Evolutionary conservation across 2,113 vertebrate genomes (phyloP).

Genomic region (Caranx ignobilis): DNA sequence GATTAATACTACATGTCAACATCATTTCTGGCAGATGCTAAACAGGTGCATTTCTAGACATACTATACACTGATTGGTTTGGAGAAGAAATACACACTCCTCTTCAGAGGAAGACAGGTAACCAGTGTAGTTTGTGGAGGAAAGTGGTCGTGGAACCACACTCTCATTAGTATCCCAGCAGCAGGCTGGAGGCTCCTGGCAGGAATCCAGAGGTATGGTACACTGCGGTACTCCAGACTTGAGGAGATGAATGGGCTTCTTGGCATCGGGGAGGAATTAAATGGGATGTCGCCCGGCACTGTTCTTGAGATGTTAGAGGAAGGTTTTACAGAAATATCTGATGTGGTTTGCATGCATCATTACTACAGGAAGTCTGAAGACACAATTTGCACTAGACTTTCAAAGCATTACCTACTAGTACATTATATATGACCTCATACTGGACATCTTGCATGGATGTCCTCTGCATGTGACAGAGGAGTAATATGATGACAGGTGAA

Average conservation of each 20-base stretch:
- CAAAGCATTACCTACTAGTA: background rate
- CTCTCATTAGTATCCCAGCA: constrained; percentile 36
- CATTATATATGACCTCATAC: background rate
- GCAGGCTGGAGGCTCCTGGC: constrained; percentile 30
- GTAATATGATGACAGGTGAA: constrained; percentile 38
- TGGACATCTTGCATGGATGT: constrained; percentile 3
- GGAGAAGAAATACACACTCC: background rate
- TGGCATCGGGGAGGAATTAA: constrained; percentile 7
- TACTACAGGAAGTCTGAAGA: background rate
- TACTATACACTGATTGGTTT: background rate
- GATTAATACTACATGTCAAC: background rate
- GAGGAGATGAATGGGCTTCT: constrained; percentile 36
- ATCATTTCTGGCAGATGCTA: background rate
- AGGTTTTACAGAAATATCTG: constrained; percentile 5
- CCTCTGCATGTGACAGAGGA: constrained; percentile 36
- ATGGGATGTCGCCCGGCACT: background rate
- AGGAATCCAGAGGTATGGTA: constrained; percentile 21
- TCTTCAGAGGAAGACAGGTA: background rate
- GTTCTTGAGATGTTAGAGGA: constrained; percentile 2
- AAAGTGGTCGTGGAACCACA: constrained; percentile 19
- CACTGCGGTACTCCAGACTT: constrained; percentile 12
- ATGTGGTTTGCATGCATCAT: background rate
- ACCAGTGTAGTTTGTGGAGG: constrained; percentile 6
- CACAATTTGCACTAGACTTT: constrained; percentile 7
- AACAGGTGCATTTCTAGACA: constrained; percentile 4